These are phyloP conservation scores for Crocuta crocuta DNA, from an alignment of 2,113 vertebrate genomes.

Conservation along the genomic window DNA sequence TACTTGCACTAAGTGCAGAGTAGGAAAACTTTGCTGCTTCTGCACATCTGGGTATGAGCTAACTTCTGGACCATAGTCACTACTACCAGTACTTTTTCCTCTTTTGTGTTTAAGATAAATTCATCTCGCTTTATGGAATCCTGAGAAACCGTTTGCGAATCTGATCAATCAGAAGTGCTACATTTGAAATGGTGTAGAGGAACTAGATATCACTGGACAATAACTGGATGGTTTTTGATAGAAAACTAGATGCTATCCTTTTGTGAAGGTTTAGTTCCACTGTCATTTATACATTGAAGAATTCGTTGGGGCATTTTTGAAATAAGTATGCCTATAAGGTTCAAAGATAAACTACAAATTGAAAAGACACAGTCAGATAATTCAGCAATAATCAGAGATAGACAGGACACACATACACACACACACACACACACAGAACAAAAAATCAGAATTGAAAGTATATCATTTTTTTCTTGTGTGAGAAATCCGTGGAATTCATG, in stretches of 20 bases:
- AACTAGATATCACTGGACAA: neutral
- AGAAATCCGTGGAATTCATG: neutral
- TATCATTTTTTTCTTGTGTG: neutral
- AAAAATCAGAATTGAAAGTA: neutral
- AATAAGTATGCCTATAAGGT: neutral
- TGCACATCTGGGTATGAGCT: neutral
- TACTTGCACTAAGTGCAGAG: neutral
- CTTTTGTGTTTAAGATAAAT: slow-evolving; percentile 5
- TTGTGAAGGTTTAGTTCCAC: neutral
- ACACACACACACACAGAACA: neutral
- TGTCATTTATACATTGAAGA: neutral
- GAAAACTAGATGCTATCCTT: neutral
- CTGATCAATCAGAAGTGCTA: neutral
- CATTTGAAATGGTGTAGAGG: neutral
- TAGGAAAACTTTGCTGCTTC: neutral
- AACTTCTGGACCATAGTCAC: neutral
- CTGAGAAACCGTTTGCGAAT: neutral
- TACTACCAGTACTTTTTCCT: neutral
- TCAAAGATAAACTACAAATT: neutral
- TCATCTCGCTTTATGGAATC: neutral
- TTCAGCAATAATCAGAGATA: neutral
- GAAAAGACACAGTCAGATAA: neutral
- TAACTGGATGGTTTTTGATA: neutral
- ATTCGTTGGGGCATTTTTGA: neutral
- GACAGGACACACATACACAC: neutral